Evolutionary conservation across 2,888 invertebrate genomes (phyloP).

Genomic region (Hofmannophila pseudospretella): DNA sequence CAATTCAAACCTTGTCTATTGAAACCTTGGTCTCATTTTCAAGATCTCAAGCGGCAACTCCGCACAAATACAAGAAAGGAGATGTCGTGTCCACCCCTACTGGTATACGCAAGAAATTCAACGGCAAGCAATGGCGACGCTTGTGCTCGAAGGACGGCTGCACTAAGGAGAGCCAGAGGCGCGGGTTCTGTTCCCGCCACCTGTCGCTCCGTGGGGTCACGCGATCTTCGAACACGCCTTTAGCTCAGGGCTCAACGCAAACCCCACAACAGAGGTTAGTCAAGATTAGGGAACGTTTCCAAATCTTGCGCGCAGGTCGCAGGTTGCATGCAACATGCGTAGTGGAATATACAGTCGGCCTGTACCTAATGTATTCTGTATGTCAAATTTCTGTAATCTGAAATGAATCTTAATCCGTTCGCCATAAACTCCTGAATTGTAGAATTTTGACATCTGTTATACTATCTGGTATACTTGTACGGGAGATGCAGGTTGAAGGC

Average conservation of each 20-base stretch:
- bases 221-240: slow-evolving; percentile 63
- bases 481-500: no score
- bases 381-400: no score
- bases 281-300: background rate
- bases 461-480: no score
- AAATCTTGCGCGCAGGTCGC: no score
- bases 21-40: background rate
- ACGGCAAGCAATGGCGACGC: slow-evolving; percentile 99
- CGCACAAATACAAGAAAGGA: slow-evolving; percentile 98
- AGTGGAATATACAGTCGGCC: no score
- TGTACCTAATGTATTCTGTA: no score
- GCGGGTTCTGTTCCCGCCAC: slow-evolving; percentile 97
- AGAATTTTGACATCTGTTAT: no score
- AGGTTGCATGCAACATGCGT: no score
- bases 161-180: slow-evolving; percentile 94
- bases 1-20: no score
- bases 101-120: slow-evolving; percentile 98
- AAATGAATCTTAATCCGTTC: no score
- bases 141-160: slow-evolving; percentile 97
- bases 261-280: slow-evolving; percentile 66
- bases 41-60: slow-evolving; percentile 94
- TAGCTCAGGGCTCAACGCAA: slow-evolving; percentile 59
- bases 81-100: slow-evolving; percentile 96
- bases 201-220: slow-evolving; percentile 89
- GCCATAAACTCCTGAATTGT: no score